Evolutionary conservation across 2,113 vertebrate genomes (phyloP), one percentile per base, ranked within the genome.

Genomic region (Mastomys natalensis): DNA sequence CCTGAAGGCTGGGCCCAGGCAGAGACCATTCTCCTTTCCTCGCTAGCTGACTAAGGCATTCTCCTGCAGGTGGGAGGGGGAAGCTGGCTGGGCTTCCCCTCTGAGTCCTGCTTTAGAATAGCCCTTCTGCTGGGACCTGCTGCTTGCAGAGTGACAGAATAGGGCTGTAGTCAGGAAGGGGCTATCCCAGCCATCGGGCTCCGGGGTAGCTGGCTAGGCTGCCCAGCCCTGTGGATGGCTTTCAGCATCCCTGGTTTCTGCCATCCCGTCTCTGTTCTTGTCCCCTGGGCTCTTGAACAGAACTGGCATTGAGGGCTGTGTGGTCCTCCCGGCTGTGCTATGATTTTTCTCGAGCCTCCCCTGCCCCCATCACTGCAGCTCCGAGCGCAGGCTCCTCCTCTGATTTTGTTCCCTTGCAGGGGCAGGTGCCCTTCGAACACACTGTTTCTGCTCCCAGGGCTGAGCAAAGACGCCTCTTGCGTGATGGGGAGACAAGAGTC

Each of bases 171-270:
- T 0, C 12, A 51, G 31, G 9, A 26, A 34, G 7, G 6, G 21
- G 51, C 17, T 70, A 85, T 48, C 51, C 45, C 15, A 4, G 31
- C 6, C 64, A 53, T 45, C 2, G 82, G 43, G 64, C 5, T 31
- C 58, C 26, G 5, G 7, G 29, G 11, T 26, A 11, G 53, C 66
- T 31, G 21, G 48, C 24, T 13, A 55, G 31, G n/a, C 15, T 0
- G 7, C 8, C 37, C 66, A 3, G 13, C 0, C 9, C 21, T 24
- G 12, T 31, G 60, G 53, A 16, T 15, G 2, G 10, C 12, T n/a
- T 22, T n/a, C 66, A 55, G 21, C 48, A 73, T 58, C 22, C 1
- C 70, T 45, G 51, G 4, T 19, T 5, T 29, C 26, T 15, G 51
- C 19, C 8, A 4, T 43, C 51, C 74, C 73, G 10, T 51, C 31